Evolutionary conservation across 2,888 invertebrate genomes (phyloP).

Genomic region (Disparrhopalites patrizii): DNA sequence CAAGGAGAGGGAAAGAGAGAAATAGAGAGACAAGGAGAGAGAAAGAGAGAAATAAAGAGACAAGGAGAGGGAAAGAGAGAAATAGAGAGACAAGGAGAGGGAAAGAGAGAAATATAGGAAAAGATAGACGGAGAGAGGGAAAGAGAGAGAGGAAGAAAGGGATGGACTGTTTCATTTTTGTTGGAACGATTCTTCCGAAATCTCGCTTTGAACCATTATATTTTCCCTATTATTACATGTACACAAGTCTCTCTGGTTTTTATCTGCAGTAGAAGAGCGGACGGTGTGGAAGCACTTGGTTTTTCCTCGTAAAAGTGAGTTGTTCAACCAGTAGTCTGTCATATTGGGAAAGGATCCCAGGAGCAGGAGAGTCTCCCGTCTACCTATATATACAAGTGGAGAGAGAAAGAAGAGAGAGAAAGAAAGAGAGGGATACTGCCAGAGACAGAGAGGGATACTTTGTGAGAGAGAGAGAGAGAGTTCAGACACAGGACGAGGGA

Average conservation of each 20-base stretch:
- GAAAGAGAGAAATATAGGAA: no score
- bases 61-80: no score
- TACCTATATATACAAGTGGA: no score
- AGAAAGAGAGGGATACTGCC: background rate
- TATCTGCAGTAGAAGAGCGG: background rate
- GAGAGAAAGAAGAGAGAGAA: constrained; percentile 1
- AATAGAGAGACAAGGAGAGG: no score
- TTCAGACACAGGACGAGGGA: background rate
- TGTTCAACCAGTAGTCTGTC: background rate
- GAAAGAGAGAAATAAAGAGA: no score
- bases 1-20: no score
- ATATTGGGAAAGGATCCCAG: background rate
- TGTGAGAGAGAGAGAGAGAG: background rate
- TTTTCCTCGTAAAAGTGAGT: background rate
- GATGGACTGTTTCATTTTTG: constrained; percentile 1
- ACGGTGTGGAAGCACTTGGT: background rate
- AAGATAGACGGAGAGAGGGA: no score
- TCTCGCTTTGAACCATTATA: no score
- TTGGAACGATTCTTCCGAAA: background rate
- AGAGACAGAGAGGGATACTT: background rate
- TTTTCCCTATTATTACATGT: background rate
- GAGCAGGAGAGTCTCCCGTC: background rate
- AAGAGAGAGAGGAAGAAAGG: no score
- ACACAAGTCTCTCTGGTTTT: background rate
- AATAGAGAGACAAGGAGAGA: no score